Base-by-base conservation (phyloP, 30 jellyfish, hydroid and myxozoan genomes). In the Rhopilema esculentum region DNA sequence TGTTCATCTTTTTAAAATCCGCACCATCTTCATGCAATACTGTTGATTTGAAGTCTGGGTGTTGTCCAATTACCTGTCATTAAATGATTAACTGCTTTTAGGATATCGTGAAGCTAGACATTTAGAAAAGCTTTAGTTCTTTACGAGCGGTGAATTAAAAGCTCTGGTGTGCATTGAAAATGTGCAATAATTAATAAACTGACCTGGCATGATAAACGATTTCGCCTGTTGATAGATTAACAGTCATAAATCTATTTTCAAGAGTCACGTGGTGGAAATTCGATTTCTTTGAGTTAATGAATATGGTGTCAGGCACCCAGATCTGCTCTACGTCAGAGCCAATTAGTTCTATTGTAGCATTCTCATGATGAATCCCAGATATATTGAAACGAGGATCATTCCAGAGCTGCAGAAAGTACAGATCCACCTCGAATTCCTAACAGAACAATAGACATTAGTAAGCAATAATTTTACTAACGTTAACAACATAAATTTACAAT, bases 231-330 rank as follows among this genome's bases (percentile, higher is more conserved):
- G 91, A 53, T 22, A 91, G 49, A 66, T 89, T 69, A 6, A 96
- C 89, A 40, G 97, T 87, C 89, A 91, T 57, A 80, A 96, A 91
- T 82, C 99, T 72, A 72, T 96, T 96, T 62, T 96, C 96, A 0
- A 91, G 86, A n/a, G 99, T 96, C 62, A 96, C 98, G 40, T 80
- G 83, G 52, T 96, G 99, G 79, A 85, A 89, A 27, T 71, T 84
- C 4, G 99, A 86, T 18, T 76, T 63, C 77, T 96, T 96, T 6
- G 99, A 96, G 62, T 96, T 96, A 79, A 96, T 88, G 83, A 96
- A 96, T 20, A 96, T 97, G 0, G 98, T 91, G 80, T 96, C 99
- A 19, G 99, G 99, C 29, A 96, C 87, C 99, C 99, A 96, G 50
- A 96, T 61, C 50, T 62, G 81, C 31, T 91, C 98, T 25, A 88